A percentile compares a stretch with the other conserved stretches of the same genome.
These are phyloP conservation scores for Drosophila asahinai DNA, from an alignment of 1,140 invertebrate genomes.

Conservation along the genomic window DNA sequence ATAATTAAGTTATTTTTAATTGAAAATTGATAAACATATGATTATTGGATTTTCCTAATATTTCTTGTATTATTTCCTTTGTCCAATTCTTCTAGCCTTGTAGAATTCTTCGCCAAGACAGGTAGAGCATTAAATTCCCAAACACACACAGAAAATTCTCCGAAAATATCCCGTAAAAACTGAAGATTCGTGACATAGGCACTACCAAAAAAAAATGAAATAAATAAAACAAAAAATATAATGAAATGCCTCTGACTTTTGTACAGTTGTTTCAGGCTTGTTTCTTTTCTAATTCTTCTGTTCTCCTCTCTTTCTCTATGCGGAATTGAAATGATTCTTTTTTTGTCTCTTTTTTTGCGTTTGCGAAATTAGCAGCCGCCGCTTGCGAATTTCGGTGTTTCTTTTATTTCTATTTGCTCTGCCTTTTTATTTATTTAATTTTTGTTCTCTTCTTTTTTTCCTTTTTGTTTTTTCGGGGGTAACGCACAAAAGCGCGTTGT, in stretches of 20 bases:
- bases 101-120: slow-evolving; percentile 1
- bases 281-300: slow-evolving; percentile 26
- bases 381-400: slow-evolving; percentile 39
- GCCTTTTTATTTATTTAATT: slow-evolving; percentile 19
- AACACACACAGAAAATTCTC: slow-evolving; percentile 10
- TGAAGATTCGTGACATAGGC: slow-evolving; percentile 24
- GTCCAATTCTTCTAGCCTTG: background rate
- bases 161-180: slow-evolving; percentile 23
- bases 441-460: slow-evolving; percentile 7
- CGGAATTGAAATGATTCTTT: slow-evolving; percentile 41
- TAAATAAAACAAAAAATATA: slow-evolving; percentile 16
- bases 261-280: slow-evolving; percentile 56
- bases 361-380: slow-evolving; percentile 66
- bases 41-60: background rate
- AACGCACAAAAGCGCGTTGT: slow-evolving; percentile 53
- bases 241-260: slow-evolving; percentile 32
- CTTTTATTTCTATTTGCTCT: slow-evolving; percentile 13
- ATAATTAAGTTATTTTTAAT: too few relatives aligned
- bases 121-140: slow-evolving; percentile 20
- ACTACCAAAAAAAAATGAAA: slow-evolving; percentile 2
- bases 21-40: too few relatives aligned
- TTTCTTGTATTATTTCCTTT: background rate
- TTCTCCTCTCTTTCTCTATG: slow-evolving; percentile 23
- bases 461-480: slow-evolving; percentile 6
- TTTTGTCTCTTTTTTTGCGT: slow-evolving; percentile 30